Evolutionary conservation across 2,888 invertebrate species (phyloP), one percentile per base, ranked within the genome.

Genomic region (Dromius quadrimaculatus): DNA sequence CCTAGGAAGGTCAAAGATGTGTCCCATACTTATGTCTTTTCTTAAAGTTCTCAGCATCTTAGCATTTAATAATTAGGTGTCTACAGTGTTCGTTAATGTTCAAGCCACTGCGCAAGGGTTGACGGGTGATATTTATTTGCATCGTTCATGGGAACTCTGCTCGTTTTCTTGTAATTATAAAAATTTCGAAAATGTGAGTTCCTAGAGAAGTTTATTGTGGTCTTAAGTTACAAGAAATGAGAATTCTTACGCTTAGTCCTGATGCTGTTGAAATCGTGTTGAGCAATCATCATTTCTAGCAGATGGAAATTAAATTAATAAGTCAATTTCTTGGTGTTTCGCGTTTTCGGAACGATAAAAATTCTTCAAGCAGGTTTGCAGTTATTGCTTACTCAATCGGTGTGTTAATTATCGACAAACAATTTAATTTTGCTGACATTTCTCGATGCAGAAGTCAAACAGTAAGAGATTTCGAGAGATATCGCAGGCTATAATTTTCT

Each of bases 81-180:
- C 34, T 20, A n/a, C 38, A 63, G 41, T 15, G 20, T 28, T 19
- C 17, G 32, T 61, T 34, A 20, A 61, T 34, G 32, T 15, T 9
- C 36, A 19, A 59, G 34, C 6, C 9, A n/a, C 17, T 22, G 11
- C 17, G n/a, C 20, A 22, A 36, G 59, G 59, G 59, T 23, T 59
- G 63, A 43, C 23, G 28, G 45, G 15, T 17, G 11, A 28, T 43
- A 28, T 64, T 64, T 64, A 64, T 64, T 64, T 64, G 15, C 32
- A 36, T 28, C 19, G 6, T 19, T 43, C 47, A 34, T 64, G 64
- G 47, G 64, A 64, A 64, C 64, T 47, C 34, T 8, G 5, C 17
- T n/a, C n/a, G n/a, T n/a, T n/a, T n/a, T n/a, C n/a, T 17, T 15
- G 64, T 64, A 64, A 64, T 64, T 64, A 64, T 64, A 64, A 64